phyloP scores from a whole-genome alignment of 2,888 invertebrate species.

The Acrobeloides nanus region DNA sequence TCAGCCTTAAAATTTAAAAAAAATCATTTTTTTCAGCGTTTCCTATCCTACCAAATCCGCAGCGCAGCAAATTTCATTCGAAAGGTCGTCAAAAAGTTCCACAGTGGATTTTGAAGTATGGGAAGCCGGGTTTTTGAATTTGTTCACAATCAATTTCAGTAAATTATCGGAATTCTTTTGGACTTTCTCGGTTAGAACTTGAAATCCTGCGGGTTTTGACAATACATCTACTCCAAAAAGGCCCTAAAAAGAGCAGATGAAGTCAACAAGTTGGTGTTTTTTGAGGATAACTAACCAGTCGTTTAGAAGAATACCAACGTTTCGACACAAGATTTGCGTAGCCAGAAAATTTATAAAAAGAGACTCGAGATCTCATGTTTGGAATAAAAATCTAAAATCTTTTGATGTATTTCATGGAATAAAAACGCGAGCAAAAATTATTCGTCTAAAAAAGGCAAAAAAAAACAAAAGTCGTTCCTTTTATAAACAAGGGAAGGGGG shows the following conservation, averaged over 20 bases:
- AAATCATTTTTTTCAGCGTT: not conserved
- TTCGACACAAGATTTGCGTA: too few relatives aligned
- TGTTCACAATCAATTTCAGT: slow-evolving; percentile 14
- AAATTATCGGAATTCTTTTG: slow-evolving; percentile 10
- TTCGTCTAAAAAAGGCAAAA: too few relatives aligned
- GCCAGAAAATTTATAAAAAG: too few relatives aligned
- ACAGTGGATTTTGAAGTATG: slow-evolving; percentile 58
- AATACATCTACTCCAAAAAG: slow-evolving; percentile 41
- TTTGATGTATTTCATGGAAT: too few relatives aligned
- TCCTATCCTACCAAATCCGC: slow-evolving; percentile 68
- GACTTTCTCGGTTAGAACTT: slow-evolving; percentile 26
- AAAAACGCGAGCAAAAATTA: too few relatives aligned
- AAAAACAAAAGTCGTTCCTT: too few relatives aligned
- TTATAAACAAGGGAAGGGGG: too few relatives aligned
- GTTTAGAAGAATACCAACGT: not conserved
- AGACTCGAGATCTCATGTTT: too few relatives aligned
- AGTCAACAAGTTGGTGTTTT: too few relatives aligned
- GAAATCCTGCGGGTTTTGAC: slow-evolving; percentile 30
- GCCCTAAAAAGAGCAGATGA: slow-evolving; percentile 24
- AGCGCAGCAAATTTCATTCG: slow-evolving; percentile 84
- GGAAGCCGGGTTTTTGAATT: not conserved
- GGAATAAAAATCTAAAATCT: too few relatives aligned
- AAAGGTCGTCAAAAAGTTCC: slow-evolving; percentile 86
- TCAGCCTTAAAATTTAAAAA: slow-evolving; percentile 64
- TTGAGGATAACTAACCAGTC: slow-evolving; percentile 1